Evolutionary conservation across 2,888 invertebrate genomes (phyloP).

Genomic region (Perizoma flavofasciatum): DNA sequence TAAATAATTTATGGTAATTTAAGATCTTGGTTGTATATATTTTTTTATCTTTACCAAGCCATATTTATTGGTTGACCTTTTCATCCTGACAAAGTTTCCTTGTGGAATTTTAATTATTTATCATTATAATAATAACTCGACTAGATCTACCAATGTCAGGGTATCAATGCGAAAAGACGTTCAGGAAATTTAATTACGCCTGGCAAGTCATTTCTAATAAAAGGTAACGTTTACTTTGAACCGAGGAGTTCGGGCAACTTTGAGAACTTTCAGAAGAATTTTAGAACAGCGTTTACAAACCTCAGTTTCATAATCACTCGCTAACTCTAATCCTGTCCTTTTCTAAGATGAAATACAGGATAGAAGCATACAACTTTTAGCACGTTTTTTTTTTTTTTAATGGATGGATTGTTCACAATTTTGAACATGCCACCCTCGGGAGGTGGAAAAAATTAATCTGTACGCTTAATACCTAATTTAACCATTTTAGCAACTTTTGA

Average conservation of each 20-base stretch:
- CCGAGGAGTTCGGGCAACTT: slow-evolving; percentile 14
- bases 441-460: too few relatives aligned
- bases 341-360: too few relatives aligned
- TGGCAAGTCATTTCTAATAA: slow-evolving; percentile 25
- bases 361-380: too few relatives aligned
- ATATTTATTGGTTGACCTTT: slow-evolving; percentile 51
- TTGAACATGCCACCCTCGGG: too few relatives aligned
- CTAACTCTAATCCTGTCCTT: too few relatives aligned
- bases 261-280: slow-evolving; percentile 11
- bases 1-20: slow-evolving; percentile 32
- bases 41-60: slow-evolving; percentile 32
- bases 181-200: slow-evolving; percentile 23
- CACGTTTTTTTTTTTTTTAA: too few relatives aligned
- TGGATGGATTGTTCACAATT: too few relatives aligned
- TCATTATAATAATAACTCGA: slow-evolving; percentile 44
- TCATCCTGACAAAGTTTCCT: slow-evolving; percentile 44
- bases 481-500: too few relatives aligned
- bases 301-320: slow-evolving; percentile 3
- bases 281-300: slow-evolving; percentile 14
- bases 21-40: slow-evolving; percentile 9
- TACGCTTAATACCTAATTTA: too few relatives aligned
- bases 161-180: slow-evolving; percentile 25
- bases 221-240: slow-evolving; percentile 25
- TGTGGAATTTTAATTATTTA: slow-evolving; percentile 63
- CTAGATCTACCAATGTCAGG: slow-evolving; percentile 54